Evolutionary conservation across 1,140 invertebrate species (phyloP), one percentile per base, ranked within the genome.

Genomic region (Euglossa dilemma): DNA sequence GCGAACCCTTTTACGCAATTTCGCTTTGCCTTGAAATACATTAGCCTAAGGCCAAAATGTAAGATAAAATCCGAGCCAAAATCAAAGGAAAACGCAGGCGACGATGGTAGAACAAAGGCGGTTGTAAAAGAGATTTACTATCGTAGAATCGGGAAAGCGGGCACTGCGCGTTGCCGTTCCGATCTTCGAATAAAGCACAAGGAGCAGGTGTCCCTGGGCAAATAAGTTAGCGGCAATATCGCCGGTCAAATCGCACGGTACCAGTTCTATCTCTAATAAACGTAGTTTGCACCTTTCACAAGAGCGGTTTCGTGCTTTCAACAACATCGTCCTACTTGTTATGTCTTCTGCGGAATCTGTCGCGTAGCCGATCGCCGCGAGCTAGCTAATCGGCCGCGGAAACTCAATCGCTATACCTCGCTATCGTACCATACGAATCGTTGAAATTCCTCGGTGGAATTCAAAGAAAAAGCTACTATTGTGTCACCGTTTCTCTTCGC

Each of bases 391-490:
- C 36, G 18, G 18, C 18, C 45, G 18, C 45, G 47, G 23, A 52
- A n/a, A 77, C 23, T 66, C 28, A 54, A 76, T 25, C 28, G 43
- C 16, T 66, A 7, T 8, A 20, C 36, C n/a, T 45, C 20, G 14
- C 18, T 8, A 72, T 28, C 6, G n/a, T 47, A n/a, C 23, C 11
- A 50, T 20, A 18, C 18, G 36, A 75, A 7, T 18, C 18, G 25
- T 54, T 0, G 20, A 56, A 11, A 6, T 14, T 36, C 36, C 36
- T 36, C 36, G 11, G 45, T 25, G 3, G 50, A 54, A 77, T 77
- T 52, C 63, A 9, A 70, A n/a, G 76, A 52, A 72, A 72, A 71
- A 52, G n/a, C 14, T 80, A 23, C 52, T 61, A 72, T 28, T 71
- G 16, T 50, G 28, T 2, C 36, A 52, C 52, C 67, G 45, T 69